phyloP scores from a whole-genome alignment of 2,888 invertebrate genomes.

The Clistopyga incitator region DNA sequence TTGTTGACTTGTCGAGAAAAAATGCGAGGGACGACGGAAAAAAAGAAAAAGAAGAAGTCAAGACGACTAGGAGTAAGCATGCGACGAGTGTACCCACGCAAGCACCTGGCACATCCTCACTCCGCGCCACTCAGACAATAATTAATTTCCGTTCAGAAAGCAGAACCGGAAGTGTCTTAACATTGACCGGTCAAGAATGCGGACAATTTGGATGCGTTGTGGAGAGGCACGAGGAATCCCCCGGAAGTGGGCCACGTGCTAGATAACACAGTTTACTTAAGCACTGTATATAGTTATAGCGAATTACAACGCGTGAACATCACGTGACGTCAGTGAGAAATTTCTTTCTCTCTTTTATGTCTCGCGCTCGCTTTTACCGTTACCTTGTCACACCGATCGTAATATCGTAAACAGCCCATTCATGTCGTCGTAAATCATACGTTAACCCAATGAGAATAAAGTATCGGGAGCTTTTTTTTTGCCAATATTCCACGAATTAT shows the following conservation, averaged over 20 bases:
- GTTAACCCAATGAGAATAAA: background rate
- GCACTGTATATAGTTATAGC: background rate
- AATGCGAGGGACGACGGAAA: slow-evolving; percentile 50
- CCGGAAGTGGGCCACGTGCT: slow-evolving; percentile 9
- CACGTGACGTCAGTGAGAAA: slow-evolving; percentile 30
- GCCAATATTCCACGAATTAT: background rate
- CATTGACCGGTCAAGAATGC: background rate
- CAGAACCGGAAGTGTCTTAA: slow-evolving; percentile 36
- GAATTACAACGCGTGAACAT: slow-evolving; percentile 24
- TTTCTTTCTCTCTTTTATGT: background rate
- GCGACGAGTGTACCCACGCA: slow-evolving; percentile 4
- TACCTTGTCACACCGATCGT: slow-evolving; percentile 4
- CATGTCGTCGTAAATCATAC: slow-evolving; percentile 11
- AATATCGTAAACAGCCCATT: slow-evolving; percentile 16
- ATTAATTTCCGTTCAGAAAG: slow-evolving; percentile 20
- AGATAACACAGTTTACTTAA: background rate
- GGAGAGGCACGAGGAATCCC: background rate
- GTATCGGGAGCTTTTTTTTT: background rate
- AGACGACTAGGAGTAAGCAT: slow-evolving; percentile 1
- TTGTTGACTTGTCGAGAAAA: slow-evolving; percentile 50
- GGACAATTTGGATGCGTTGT: background rate
- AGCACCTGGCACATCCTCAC: slow-evolving; percentile 1
- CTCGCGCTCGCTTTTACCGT: background rate
- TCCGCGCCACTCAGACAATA: background rate
- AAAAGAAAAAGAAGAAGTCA: slow-evolving; percentile 30